These are phyloP conservation scores for Chelmon rostratus DNA, from an alignment of 2,797 vertebrate species.

Conservation along the genomic window DNA sequence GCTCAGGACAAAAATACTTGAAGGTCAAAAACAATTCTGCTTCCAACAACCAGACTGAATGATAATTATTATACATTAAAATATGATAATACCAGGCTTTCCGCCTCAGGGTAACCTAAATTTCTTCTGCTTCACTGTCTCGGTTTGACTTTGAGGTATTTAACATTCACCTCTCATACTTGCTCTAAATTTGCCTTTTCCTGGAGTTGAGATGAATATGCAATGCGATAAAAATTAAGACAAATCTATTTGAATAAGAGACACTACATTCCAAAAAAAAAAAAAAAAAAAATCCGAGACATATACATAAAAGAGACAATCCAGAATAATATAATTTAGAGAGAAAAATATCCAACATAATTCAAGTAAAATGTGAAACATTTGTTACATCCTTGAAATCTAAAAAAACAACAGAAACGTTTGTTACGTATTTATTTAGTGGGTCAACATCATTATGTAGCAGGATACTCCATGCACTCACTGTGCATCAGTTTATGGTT, in stretches of 20 bases:
- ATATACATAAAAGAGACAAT: slow-evolving; percentile 45
- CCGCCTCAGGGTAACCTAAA: slow-evolving; percentile 58
- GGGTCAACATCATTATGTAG: slow-evolving; percentile 76
- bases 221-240: slow-evolving; percentile 58
- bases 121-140: slow-evolving; percentile 62
- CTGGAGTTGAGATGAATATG: slow-evolving; percentile 69
- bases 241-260: slow-evolving; percentile 60
- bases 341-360: slow-evolving; percentile 65
- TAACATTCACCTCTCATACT: slow-evolving; percentile 73
- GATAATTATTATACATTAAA: slow-evolving; percentile 78
- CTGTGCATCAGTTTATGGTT: slow-evolving; percentile 85
- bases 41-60: slow-evolving; percentile 67
- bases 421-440: slow-evolving; percentile 63
- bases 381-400: slow-evolving; percentile 73
- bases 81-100: slow-evolving; percentile 67
- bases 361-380: slow-evolving; percentile 61
- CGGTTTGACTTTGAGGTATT: slow-evolving; percentile 77
- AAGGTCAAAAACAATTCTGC: slow-evolving; percentile 70
- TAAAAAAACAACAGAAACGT: slow-evolving; percentile 38
- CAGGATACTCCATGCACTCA: slow-evolving; percentile 80
- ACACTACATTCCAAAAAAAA: slow-evolving; percentile 42
- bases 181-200: slow-evolving; percentile 62
- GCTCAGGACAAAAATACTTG: slow-evolving; percentile 68
- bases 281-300: slow-evolving; percentile 3
- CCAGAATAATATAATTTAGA: slow-evolving; percentile 68